Percentiles rank a stretch among this genome's conserved stretches.
These are phyloP conservation scores for Portunus trituberculatus DNA, from an alignment of 1,140 invertebrate species.

Conservation along the genomic window DNA sequence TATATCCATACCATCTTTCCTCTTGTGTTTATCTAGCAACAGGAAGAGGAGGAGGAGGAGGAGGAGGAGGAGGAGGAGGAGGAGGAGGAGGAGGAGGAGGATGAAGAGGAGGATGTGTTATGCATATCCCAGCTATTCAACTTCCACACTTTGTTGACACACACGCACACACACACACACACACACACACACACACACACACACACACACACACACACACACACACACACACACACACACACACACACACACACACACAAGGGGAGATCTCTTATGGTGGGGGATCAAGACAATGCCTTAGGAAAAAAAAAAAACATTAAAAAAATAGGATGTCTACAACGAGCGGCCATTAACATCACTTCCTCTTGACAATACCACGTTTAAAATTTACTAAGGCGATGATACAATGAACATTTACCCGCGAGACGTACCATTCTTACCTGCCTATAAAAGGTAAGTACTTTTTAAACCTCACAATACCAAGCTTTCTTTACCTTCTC, in stretches of 20 bases:
- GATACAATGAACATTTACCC: too few relatives aligned
- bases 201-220: background rate
- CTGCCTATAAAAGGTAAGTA: too few relatives aligned
- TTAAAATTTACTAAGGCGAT: too few relatives aligned
- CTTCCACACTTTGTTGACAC: background rate
- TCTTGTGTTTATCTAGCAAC: background rate
- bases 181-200: conserved; percentile 29
- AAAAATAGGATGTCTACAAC: too few relatives aligned
- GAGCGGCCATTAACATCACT: too few relatives aligned
- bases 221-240: conserved; percentile 29
- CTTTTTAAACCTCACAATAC: too few relatives aligned
- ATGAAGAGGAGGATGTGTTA: background rate
- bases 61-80: conserved; percentile 39
- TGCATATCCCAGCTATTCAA: too few relatives aligned
- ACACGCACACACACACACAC: background rate
- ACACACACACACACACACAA: background rate
- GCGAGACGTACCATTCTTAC: too few relatives aligned
- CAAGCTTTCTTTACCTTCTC: background rate
- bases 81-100: conserved; percentile 40
- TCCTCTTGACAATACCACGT: too few relatives aligned
- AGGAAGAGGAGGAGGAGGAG: conserved; percentile 23
- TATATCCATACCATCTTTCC: too few relatives aligned
- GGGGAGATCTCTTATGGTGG: background rate
- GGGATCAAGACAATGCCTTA: too few relatives aligned
- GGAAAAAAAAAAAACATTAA: too few relatives aligned